phyloP scores from a whole-genome alignment of 1,140 invertebrate species.

The Hyposmocoma kahamanoa region DNA sequence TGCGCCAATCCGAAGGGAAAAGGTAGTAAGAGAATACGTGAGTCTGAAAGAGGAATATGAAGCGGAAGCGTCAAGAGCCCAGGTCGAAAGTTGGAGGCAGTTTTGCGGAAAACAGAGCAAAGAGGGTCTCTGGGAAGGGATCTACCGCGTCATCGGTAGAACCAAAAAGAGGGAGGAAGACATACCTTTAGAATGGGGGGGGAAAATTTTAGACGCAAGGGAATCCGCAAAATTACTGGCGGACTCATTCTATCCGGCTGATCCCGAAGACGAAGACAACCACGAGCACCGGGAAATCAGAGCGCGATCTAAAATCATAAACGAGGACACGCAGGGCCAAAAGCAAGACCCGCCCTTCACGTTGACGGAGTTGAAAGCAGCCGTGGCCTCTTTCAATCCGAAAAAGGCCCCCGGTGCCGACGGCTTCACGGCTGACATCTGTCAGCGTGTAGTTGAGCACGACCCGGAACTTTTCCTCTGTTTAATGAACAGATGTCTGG shows the following conservation, averaged over 20 bases:
- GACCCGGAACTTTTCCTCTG: neutral
- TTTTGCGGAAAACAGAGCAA: conserved; percentile 1
- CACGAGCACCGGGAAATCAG: neutral
- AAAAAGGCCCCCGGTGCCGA: neutral
- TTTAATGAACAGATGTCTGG: conserved; percentile 4
- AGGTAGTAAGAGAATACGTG: neutral
- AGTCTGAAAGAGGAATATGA: neutral
- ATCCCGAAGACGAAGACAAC: neutral
- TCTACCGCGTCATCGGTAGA: neutral
- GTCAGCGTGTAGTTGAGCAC: neutral
- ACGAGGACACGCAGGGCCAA: neutral
- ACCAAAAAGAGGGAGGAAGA: neutral
- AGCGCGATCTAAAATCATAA: neutral
- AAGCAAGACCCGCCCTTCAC: neutral
- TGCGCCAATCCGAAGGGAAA: neutral
- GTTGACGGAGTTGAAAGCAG: neutral
- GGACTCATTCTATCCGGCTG: neutral
- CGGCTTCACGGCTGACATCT: conserved; percentile 1
- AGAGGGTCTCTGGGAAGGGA: no score
- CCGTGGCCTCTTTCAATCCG: neutral
- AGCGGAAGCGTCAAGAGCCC: neutral
- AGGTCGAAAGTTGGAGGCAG: conserved; percentile 2
- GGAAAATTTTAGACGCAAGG: neutral
- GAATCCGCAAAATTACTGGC: neutral
- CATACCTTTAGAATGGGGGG: neutral